Percentiles rank a stretch among this genome's conserved stretches.
These are phyloP conservation scores for Drosophila villosipedis DNA, from an alignment of 2,888 invertebrate genomes.

Conservation along the genomic window DNA sequence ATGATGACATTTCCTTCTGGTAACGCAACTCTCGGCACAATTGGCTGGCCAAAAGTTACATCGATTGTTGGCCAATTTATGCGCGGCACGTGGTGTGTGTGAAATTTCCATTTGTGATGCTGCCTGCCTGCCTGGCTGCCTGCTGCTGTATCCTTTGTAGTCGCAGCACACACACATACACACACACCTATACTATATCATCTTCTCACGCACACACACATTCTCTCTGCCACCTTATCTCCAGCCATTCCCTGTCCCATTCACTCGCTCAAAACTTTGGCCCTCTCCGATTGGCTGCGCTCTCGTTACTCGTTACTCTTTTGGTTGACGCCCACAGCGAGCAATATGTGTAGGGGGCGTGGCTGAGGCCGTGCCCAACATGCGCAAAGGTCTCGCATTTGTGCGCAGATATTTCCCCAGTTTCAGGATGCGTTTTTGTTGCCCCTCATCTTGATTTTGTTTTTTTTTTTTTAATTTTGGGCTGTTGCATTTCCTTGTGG, in stretches of 20 bases:
- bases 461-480: constrained; percentile 9
- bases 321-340: constrained; percentile 51
- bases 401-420: constrained; percentile 70
- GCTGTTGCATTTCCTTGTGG: constrained; percentile 71
- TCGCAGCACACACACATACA: constrained; percentile 37
- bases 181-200: constrained; percentile 47
- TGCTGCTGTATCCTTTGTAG: constrained; percentile 48
- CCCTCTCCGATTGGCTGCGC: constrained; percentile 59
- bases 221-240: constrained; percentile 59
- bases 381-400: constrained; percentile 65
- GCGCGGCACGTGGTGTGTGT: constrained; percentile 81
- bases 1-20: constrained; percentile 77
- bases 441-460: constrained; percentile 33
- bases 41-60: constrained; percentile 73
- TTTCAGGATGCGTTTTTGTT: constrained; percentile 50
- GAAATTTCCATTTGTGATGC: constrained; percentile 63
- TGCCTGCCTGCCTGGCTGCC: constrained; percentile 26
- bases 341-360: constrained; percentile 51
- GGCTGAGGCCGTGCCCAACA: constrained; percentile 41
- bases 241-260: constrained; percentile 60
- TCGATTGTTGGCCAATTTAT: constrained; percentile 80
- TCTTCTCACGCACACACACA: constrained; percentile 50
- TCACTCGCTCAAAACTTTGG: constrained; percentile 51
- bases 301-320: constrained; percentile 60
- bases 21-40: constrained; percentile 30